phyloP scores from a whole-genome alignment of 92 coral and sea anemone species.

The Phenganax marumi region DNA sequence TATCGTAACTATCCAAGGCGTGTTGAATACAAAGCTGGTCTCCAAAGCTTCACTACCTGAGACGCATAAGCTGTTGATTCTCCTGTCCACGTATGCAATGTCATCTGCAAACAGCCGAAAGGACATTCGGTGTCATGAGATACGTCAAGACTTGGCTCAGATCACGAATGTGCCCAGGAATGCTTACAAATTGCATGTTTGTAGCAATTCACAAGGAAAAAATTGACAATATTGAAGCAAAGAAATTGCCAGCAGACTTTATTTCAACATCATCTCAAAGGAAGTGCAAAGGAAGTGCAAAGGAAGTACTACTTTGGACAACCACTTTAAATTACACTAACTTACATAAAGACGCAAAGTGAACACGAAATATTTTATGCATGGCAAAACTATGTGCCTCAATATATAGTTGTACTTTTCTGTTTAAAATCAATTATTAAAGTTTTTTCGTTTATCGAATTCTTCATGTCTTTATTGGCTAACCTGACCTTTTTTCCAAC shows the following conservation, averaged over 20 bases:
- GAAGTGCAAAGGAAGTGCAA: too few species aligned
- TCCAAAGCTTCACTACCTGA: conserved; percentile 24
- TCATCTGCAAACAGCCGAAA: conserved; percentile 8
- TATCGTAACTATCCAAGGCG: conserved; percentile 14
- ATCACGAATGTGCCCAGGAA: neutral
- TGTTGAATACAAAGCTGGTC: conserved; percentile 29
- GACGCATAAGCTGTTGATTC: conserved; percentile 25
- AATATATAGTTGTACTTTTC: too few species aligned
- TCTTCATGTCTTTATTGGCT: conserved; percentile 4
- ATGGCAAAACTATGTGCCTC: too few species aligned
- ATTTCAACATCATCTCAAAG: too few species aligned
- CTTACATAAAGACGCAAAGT: too few species aligned
- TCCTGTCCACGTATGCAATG: conserved; percentile 3
- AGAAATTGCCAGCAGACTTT: neutral
- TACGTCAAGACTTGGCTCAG: neutral
- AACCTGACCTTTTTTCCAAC: neutral
- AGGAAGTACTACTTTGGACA: too few species aligned
- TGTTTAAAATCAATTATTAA: too few species aligned
- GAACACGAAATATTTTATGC: too few species aligned
- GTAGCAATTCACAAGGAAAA: neutral
- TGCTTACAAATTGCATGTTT: neutral
- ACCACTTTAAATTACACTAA: too few species aligned
- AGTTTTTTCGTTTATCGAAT: neutral
- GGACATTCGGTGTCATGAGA: conserved; percentile 7
- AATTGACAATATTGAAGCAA: neutral